Conservation (phyloP, 2,113 vertebrate genomes). For the Crocuta crocuta region DNA sequence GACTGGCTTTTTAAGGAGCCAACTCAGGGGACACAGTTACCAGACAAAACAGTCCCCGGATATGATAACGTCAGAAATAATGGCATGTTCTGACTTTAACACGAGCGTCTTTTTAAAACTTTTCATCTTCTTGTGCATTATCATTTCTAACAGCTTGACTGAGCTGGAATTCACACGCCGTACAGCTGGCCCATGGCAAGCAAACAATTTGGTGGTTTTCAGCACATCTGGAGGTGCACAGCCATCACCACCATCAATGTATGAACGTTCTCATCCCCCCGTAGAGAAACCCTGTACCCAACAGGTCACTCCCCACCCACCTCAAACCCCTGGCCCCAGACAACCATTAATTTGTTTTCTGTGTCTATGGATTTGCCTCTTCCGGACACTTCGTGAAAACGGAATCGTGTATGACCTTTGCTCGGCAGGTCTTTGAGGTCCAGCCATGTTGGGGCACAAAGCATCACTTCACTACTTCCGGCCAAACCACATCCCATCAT, state of each 20-base stretch:
- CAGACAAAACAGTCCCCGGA: neutral
- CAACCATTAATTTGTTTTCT: neutral
- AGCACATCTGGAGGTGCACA: neutral
- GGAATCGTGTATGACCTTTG: neutral
- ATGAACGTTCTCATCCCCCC: too few species aligned
- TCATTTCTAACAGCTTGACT: neutral
- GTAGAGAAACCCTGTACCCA: neutral
- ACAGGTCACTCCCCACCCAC: neutral
- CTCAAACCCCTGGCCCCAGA: neutral
- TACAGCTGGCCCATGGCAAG: neutral
- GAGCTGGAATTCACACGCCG: neutral
- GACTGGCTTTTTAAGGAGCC: neutral
- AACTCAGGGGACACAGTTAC: neutral
- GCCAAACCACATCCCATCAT: accelerated
- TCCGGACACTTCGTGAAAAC: neutral
- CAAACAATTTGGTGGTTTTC: neutral
- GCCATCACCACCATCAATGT: neutral
- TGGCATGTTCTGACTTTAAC: neutral
- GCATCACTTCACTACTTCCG: neutral
- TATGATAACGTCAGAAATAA: neutral
- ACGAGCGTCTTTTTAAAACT: neutral
- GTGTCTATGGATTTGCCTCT: neutral
- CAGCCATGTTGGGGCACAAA: accelerated
- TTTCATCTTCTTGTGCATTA: neutral
- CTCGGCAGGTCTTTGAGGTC: neutral